These are phyloP conservation scores for Chalcosyrphus nemorum DNA, from an alignment of 2,888 invertebrate species.

Conservation along the genomic window DNA sequence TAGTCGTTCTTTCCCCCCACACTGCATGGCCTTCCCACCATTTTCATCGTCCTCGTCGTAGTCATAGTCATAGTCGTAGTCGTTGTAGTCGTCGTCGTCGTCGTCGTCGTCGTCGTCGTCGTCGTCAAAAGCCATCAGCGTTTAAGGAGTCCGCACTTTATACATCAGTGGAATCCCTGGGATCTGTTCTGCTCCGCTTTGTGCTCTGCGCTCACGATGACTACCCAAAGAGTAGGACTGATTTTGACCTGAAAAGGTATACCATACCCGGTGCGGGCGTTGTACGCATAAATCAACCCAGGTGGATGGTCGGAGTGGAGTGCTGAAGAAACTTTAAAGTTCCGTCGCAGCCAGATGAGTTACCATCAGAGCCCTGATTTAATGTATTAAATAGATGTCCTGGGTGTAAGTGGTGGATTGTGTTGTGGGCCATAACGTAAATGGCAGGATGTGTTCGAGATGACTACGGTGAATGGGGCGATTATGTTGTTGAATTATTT, in stretches of 20 bases:
- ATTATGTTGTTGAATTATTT: conserved; percentile 68
- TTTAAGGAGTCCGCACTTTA: conserved; percentile 67
- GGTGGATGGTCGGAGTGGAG: conserved; percentile 55
- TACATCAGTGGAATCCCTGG: conserved; percentile 51
- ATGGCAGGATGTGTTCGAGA: conserved; percentile 59
- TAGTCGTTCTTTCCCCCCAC: neutral
- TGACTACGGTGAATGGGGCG: conserved; percentile 52
- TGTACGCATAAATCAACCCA: conserved; percentile 69
- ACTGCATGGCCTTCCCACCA: too few relatives aligned
- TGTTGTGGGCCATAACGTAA: conserved; percentile 54
- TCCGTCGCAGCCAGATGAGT: conserved; percentile 70
- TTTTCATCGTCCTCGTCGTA: neutral
- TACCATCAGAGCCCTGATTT: conserved; percentile 67
- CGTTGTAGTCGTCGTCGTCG: conserved; percentile 4
- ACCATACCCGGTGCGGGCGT: conserved; percentile 23
- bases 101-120: conserved; percentile 11
- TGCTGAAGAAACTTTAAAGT: conserved; percentile 68
- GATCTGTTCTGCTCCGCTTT: conserved; percentile 18
- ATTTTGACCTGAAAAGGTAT: conserved; percentile 67
- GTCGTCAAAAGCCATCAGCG: conserved; percentile 65
- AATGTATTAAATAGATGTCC: conserved; percentile 68
- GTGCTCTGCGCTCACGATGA: conserved; percentile 22
- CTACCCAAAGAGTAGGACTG: conserved; percentile 54
- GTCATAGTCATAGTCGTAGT: conserved; percentile 37
- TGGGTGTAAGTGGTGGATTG: conserved; percentile 56